Percentiles rank a stretch among this genome's conserved stretches.
phyloP scores from a whole-genome alignment of 2,888 invertebrate genomes.

The Pristionchus fissidentatus region DNA sequence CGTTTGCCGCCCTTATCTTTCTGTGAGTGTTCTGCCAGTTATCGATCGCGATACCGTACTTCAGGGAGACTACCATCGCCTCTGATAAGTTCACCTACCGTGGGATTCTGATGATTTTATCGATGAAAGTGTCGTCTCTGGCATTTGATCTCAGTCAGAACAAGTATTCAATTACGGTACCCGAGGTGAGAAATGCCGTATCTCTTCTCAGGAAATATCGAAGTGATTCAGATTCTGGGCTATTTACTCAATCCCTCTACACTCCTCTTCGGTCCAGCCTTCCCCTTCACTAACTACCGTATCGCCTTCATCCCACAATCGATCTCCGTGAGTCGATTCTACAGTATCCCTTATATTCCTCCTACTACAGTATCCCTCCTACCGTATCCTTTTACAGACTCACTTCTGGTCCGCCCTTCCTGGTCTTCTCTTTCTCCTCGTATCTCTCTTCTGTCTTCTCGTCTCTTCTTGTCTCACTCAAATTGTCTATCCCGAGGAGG shows the following conservation, averaged over 20 bases:
- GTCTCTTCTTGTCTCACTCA: conserved; percentile 44
- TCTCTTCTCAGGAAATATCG: background rate
- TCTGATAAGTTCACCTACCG: conserved; percentile 2
- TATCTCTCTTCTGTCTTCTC: conserved; percentile 33
- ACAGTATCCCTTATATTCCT: background rate
- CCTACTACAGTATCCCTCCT: background rate
- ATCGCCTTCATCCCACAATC: conserved; percentile 30
- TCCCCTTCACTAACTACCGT: conserved; percentile 26
- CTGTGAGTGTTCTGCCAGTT: background rate
- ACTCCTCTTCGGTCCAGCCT: conserved; percentile 45
- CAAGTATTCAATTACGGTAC: conserved; percentile 37
- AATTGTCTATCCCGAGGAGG: conserved; percentile 33
- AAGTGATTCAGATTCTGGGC: background rate
- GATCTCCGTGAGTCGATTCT: background rate
- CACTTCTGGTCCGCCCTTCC: background rate
- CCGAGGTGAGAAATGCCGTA: background rate
- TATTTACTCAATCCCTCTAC: conserved; percentile 44
- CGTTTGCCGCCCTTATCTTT: conserved; percentile 2
- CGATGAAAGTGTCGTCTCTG: conserved; percentile 46
- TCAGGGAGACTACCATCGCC: conserved; percentile 26
- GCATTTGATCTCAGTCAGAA: conserved; percentile 44
- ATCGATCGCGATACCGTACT: background rate
- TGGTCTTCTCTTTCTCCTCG: background rate
- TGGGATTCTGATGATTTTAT: conserved; percentile 43
- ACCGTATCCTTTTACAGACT: background rate